Evolutionary conservation across 2,888 invertebrate species (phyloP).

Genomic region (Dryococelus australis): DNA sequence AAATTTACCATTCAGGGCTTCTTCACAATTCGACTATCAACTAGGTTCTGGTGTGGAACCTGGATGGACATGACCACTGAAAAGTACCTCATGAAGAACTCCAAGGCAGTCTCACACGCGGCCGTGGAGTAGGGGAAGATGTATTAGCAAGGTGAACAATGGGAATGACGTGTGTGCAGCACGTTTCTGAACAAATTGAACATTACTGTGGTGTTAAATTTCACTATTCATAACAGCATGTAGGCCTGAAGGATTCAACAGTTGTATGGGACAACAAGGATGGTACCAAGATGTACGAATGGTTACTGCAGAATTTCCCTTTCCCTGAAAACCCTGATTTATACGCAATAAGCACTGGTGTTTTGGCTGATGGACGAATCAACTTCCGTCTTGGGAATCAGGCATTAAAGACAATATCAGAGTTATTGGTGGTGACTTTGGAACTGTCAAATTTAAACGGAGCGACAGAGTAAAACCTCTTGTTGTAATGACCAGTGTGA

Average conservation of each 20-base stretch:
- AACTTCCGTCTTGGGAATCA: neutral
- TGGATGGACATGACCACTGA: conserved; percentile 34
- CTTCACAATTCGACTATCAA: conserved; percentile 28
- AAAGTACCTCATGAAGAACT: conserved; percentile 30
- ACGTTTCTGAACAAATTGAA: conserved; percentile 19
- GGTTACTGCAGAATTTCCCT: no score
- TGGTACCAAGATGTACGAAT: no score
- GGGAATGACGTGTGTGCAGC: neutral
- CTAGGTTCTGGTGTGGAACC: conserved; percentile 2
- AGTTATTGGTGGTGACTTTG: neutral
- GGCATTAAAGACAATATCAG: neutral
- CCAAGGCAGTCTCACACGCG: neutral
- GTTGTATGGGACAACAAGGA: no score
- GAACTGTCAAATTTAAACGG: neutral
- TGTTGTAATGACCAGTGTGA: neutral
- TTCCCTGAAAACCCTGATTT: neutral
- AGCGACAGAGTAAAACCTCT: neutral
- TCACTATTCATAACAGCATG: conserved; percentile 24
- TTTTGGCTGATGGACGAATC: neutral
- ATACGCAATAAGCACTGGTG: neutral
- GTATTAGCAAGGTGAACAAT: neutral
- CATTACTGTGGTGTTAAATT: neutral
- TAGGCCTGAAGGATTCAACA: no score
- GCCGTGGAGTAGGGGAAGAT: neutral
- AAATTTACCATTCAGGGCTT: conserved; percentile 11